Evolutionary conservation across 2,888 invertebrate genomes (phyloP).

Genomic region (Furcula furcula): DNA sequence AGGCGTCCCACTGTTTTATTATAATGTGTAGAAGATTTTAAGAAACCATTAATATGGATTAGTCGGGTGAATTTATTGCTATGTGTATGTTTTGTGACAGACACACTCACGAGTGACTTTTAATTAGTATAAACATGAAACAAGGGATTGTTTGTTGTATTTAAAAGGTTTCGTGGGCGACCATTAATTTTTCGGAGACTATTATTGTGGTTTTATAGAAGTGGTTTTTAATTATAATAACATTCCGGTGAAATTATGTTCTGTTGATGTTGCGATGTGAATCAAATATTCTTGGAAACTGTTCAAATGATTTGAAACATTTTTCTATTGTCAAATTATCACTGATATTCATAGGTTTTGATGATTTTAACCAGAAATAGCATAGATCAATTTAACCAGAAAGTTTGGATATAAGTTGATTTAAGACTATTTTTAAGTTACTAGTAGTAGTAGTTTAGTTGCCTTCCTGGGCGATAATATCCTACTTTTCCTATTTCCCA

Average conservation of each 20-base stretch:
- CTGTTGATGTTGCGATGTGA: too few species aligned
- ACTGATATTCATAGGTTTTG: too few species aligned
- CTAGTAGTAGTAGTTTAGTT: too few species aligned
- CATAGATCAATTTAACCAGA: too few species aligned
- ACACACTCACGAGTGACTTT: conserved; percentile 32
- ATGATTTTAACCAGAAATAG: too few species aligned
- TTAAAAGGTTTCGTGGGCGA: conserved; percentile 3
- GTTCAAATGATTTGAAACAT: too few species aligned
- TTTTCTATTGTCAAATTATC: too few species aligned
- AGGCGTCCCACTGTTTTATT: conserved; percentile 5
- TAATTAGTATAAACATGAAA: conserved; percentile 38
- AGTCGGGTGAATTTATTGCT: conserved; percentile 38
- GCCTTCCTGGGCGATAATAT: too few species aligned
- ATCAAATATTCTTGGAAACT: too few species aligned
- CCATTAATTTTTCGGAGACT: conserved; percentile 9
- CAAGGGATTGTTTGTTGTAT: conserved; percentile 29
- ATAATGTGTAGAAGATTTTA: conserved; percentile 29
- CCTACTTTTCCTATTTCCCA: too few species aligned
- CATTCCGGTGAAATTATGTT: neutral
- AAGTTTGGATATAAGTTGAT: too few species aligned
- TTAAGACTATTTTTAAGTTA: too few species aligned
- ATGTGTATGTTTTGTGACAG: conserved; percentile 37
- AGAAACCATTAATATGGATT: conserved; percentile 59
- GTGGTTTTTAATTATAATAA: conserved; percentile 1
- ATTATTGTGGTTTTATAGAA: conserved; percentile 2